phyloP scores from a whole-genome alignment of 2,888 invertebrate species.

The Halictus ligatus region DNA sequence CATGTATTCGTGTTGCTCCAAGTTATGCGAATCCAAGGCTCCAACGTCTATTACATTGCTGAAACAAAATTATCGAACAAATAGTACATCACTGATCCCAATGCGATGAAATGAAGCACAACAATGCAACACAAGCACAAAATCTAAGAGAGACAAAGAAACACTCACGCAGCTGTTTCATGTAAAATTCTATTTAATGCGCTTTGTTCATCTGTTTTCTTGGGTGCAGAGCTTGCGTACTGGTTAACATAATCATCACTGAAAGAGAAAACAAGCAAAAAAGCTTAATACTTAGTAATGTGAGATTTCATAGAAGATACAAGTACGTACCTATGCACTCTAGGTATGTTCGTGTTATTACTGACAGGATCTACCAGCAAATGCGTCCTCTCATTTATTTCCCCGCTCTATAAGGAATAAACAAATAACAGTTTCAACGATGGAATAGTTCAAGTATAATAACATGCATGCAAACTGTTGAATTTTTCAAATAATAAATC shows the following conservation, averaged over 20 bases:
- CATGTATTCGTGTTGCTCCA: constrained; percentile 95
- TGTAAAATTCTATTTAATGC: constrained; percentile 95
- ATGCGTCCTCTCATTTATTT: constrained; percentile 91
- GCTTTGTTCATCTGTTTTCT: constrained; percentile 95
- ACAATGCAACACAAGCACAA: constrained; percentile 40
- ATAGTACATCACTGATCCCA: background rate
- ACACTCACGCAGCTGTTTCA: constrained; percentile 94
- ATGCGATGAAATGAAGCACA: constrained; percentile 28
- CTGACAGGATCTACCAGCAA: constrained; percentile 91
- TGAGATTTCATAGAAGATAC: background rate
- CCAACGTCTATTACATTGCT: constrained; percentile 98
- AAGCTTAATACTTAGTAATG: constrained; percentile 25
- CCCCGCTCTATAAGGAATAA: constrained; percentile 85
- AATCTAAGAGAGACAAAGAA: constrained; percentile 55
- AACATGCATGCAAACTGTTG: background rate
- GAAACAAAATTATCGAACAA: constrained; percentile 70
- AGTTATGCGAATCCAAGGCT: constrained; percentile 93
- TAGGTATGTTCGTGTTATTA: constrained; percentile 90
- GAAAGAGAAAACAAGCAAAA: constrained; percentile 54
- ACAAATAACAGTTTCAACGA: background rate
- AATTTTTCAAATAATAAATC: background rate
- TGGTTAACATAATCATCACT: constrained; percentile 89
- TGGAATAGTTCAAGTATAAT: constrained; percentile 1
- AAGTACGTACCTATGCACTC: constrained; percentile 87
- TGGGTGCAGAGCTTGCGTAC: constrained; percentile 88